Percentiles rank a stretch among this genome's conserved stretches.
Evolutionary conservation across 2,888 invertebrate genomes (phyloP).

Genomic region (Apomyelois bistriatella): DNA sequence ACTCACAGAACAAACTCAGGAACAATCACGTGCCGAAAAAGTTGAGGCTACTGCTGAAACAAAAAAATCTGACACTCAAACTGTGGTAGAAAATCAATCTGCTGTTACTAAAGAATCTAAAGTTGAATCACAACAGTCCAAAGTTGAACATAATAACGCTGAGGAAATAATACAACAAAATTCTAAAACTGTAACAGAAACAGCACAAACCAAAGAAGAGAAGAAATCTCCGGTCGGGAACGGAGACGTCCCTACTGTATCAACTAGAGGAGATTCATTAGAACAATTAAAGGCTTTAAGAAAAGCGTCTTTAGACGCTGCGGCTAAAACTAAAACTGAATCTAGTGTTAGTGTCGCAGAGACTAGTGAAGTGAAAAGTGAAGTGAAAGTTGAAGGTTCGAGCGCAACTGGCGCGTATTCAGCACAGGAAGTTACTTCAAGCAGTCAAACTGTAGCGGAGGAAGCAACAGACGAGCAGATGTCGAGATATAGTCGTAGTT

Average conservation of each 20-base stretch:
- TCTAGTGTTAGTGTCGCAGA: slow-evolving; percentile 49
- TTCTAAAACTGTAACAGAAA: not conserved
- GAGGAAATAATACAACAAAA: not conserved
- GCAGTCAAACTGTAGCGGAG: slow-evolving; percentile 63
- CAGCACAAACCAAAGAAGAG: not conserved
- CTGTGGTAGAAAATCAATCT: slow-evolving; percentile 27
- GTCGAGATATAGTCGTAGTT: slow-evolving; percentile 82
- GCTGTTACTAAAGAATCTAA: slow-evolving; percentile 22
- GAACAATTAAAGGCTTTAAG: slow-evolving; percentile 53
- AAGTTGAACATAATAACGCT: not conserved
- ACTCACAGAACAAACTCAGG: slow-evolving; percentile 5
- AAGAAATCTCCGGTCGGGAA: slow-evolving; percentile 15
- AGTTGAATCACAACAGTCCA: slow-evolving; percentile 5
- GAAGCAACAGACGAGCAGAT: slow-evolving; percentile 66
- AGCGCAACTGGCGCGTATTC: slow-evolving; percentile 37
- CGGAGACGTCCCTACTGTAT: slow-evolving; percentile 16
- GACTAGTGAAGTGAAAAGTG: slow-evolving; percentile 43
- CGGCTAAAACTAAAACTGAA: slow-evolving; percentile 54
- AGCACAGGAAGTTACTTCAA: slow-evolving; percentile 33
- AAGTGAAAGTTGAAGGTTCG: slow-evolving; percentile 31
- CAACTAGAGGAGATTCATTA: slow-evolving; percentile 44
- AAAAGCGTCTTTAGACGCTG: slow-evolving; percentile 57
- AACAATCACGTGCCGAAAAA: not conserved
- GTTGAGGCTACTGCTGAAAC: not conserved
- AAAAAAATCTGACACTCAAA: not conserved